Base-by-base conservation (phyloP, 2,797 vertebrate genomes). In the Ctenosaura bakeri region DNA sequence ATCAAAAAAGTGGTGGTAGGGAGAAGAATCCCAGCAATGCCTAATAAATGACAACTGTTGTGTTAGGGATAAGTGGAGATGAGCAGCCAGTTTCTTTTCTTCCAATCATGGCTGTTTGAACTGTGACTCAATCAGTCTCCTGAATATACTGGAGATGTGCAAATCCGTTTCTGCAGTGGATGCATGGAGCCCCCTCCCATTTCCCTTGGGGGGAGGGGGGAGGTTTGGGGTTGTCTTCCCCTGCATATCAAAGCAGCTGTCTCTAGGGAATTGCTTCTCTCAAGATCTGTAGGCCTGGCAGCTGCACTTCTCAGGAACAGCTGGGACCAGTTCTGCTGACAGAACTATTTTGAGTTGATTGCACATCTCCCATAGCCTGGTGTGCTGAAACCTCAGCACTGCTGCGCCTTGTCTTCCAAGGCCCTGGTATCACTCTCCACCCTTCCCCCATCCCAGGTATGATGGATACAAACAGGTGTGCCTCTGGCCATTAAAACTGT, bases 251-350 rank as follows among this genome's bases (percentile, higher is more conserved):
- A 62, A 89, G 87, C 81, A 91, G 52, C 54, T 85, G 87, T 42
- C 69, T 85, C 82, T 80, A 26, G 29, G 77, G 87, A 86, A 56
- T 84, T 38, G 32, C 4, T 77, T 42, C 71, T 76, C 85, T 64
- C 56, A 38, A 80, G 56, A 35, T 88, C 52, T 42, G 71, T 26
- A 56, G 3, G 32, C 52, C 42, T 85, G 42, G 83, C 82, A 81
- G 90, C 90, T 85, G 77, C 10, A 20, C 54, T 85, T 74, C 71
- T 38, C 76, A 73, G 56, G 76, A 69, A 87, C 76, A 91, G 90
- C 86, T 54, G 64, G 74, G 74, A 74, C 6, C 29, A 26, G 32
- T 91, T 91, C 83, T 91, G 83, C 83, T 76, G 54, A 85, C 77
- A 54, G 83, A 32, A 66, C 82, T 56, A 62, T 74, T 88, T 42